Evolutionary conservation across 2,888 invertebrate genomes (phyloP).

Genomic region (Cheilosia vulpina): DNA sequence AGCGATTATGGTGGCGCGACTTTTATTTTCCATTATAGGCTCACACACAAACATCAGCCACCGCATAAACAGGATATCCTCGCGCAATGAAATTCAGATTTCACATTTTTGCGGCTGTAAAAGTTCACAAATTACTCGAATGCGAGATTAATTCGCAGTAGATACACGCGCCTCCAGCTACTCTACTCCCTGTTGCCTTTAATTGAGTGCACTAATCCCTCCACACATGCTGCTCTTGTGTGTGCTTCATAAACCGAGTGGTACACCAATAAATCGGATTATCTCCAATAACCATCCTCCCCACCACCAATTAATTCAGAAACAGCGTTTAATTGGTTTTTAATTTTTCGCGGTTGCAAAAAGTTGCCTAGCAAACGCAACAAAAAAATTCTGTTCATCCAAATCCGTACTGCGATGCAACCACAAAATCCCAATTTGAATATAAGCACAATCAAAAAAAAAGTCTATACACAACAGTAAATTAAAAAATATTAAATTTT

Average conservation of each 20-base stretch:
- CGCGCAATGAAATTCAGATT: slow-evolving; percentile 3
- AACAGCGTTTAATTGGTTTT: slow-evolving; percentile 46
- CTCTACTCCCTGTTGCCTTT: slow-evolving; percentile 5
- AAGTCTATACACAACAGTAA: slow-evolving; percentile 5
- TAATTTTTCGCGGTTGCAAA: slow-evolving; percentile 5
- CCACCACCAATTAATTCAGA: slow-evolving; percentile 11
- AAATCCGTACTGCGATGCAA: neutral
- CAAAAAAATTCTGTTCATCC: neutral
- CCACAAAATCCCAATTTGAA: slow-evolving; percentile 17
- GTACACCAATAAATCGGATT: slow-evolving; percentile 52
- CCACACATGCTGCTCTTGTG: too few relatives aligned
- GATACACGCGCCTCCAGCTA: neutral
- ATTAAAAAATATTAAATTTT: slow-evolving; percentile 22
- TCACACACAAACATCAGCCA: neutral
- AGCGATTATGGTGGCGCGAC: slow-evolving; percentile 12
- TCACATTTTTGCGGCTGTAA: neutral
- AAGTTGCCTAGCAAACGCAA: neutral
- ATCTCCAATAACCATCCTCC: neutral
- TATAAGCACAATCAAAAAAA: neutral
- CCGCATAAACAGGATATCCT: slow-evolving; percentile 28
- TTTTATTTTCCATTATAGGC: neutral
- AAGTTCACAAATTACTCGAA: slow-evolving; percentile 25
- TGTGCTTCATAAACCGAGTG: slow-evolving; percentile 10
- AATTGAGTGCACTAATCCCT: slow-evolving; percentile 49
- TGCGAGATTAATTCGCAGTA: slow-evolving; percentile 29